These are phyloP conservation scores for Aspidoscelis tigris DNA, from an alignment of 2,113 vertebrate species.

Conservation along the genomic window DNA sequence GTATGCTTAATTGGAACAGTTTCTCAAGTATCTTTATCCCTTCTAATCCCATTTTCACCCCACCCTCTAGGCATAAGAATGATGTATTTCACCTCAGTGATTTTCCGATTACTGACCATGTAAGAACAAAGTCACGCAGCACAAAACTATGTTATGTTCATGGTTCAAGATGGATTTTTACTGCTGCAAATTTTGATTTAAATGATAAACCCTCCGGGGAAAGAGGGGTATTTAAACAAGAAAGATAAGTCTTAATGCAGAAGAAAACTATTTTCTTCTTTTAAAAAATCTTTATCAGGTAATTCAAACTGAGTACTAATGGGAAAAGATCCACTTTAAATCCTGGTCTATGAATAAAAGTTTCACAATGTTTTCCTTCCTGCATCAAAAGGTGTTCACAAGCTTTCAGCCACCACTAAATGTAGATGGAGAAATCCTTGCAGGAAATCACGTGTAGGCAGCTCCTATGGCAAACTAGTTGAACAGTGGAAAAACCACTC, in stretches of 20 bases:
- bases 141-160: conserved; percentile 19
- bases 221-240: conserved; percentile 50
- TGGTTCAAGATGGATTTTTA: conserved; percentile 47
- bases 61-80: conserved; percentile 23
- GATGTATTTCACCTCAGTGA: not conserved
- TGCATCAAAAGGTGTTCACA: not conserved
- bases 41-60: conserved; percentile 14
- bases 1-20: conserved; percentile 2
- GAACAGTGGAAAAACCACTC: not conserved
- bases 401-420: not conserved
- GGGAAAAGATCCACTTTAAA: conserved; percentile 37
- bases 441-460: not conserved
- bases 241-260: conserved; percentile 46
- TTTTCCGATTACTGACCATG: conserved; percentile 7
- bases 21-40: conserved; percentile 35
- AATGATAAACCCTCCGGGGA: conserved; percentile 41
- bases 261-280: conserved; percentile 30
- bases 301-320: conserved; percentile 32
- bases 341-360: not conserved
- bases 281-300: conserved; percentile 37
- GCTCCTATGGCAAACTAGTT: not conserved
- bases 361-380: not conserved
- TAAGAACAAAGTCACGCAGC: no score
- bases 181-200: conserved; percentile 48
- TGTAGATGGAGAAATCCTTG: not conserved